phyloP scores from a whole-genome alignment of 2,888 invertebrate genomes.

The Strigamia maritima region DNA sequence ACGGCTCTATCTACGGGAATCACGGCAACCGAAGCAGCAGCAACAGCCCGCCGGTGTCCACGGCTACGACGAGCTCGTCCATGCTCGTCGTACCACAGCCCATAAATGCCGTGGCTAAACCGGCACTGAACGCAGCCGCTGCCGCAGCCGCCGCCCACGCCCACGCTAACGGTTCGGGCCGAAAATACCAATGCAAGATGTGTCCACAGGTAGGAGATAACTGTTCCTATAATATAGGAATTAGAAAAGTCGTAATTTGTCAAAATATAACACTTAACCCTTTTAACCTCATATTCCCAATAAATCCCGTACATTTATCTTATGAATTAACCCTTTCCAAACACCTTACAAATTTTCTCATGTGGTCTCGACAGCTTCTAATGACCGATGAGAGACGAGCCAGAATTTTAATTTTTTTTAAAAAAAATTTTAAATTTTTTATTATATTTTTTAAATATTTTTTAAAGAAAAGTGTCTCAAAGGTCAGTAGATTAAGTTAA shows the following conservation, averaged over 20 bases:
- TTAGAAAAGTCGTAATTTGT: conserved; percentile 2
- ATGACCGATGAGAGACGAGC: conserved; percentile 5
- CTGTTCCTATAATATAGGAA: conserved; percentile 31
- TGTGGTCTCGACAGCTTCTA: neutral
- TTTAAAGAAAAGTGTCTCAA: neutral
- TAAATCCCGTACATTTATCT: neutral
- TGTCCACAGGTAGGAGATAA: conserved; percentile 78
- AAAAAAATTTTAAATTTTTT: neutral
- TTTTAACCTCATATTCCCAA: neutral
- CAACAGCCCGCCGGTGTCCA: conserved; percentile 56
- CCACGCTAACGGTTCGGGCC: conserved; percentile 55
- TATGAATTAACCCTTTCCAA: neutral
- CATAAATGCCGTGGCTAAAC: conserved; percentile 64
- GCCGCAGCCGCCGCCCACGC: conserved; percentile 50
- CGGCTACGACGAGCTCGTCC: conserved; percentile 56
- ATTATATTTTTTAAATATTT: neutral
- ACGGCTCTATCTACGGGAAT: conserved; percentile 45
- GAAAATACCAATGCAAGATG: conserved; percentile 96
- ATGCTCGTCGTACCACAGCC: conserved; percentile 87
- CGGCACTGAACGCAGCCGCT: conserved; percentile 53
- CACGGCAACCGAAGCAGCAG: conserved; percentile 50
- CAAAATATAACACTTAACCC: neutral
- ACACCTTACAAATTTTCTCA: neutral
- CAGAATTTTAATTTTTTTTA: neutral
- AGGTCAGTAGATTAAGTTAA: neutral